Conservation (phyloP, 2,888 invertebrate species). For the Cepaea hortensis region DNA sequence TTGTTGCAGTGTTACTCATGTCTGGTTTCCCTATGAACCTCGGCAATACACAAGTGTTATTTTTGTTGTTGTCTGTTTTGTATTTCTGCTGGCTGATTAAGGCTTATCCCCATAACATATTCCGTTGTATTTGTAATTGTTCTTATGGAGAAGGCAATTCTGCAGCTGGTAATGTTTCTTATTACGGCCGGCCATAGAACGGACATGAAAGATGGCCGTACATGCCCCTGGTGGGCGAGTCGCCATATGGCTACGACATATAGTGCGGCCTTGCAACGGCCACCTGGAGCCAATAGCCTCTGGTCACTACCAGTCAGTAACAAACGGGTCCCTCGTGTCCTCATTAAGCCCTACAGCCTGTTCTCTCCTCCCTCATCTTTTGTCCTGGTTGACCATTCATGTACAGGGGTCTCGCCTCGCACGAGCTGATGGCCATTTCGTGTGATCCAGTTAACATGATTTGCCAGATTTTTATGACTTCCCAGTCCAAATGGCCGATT, state of each 20-base stretch:
- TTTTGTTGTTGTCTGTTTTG: no score
- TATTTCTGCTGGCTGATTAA: no score
- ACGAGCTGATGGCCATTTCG: slow-evolving; percentile 13
- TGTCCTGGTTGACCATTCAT: neutral
- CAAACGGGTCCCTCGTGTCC: neutral
- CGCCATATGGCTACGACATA: neutral
- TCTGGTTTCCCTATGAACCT: no score
- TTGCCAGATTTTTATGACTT: slow-evolving; percentile 36
- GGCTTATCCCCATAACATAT: no score
- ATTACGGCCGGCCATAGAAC: no score
- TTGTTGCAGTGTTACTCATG: no score
- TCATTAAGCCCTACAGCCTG: neutral
- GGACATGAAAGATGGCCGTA: no score
- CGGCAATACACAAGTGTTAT: no score
- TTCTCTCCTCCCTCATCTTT: neutral
- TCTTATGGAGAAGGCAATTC: no score
- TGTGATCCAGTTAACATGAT: slow-evolving; percentile 22
- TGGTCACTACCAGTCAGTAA: slow-evolving; percentile 20
- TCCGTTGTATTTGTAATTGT: no score
- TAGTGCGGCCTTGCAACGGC: neutral
- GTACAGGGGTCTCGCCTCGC: neutral
- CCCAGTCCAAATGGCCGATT: slow-evolving; percentile 9
- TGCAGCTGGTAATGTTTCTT: no score
- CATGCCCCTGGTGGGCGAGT: no score
- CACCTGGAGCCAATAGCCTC: slow-evolving; percentile 4